Base-by-base conservation (phyloP, 2,113 vertebrate genomes). In the Amphiprion percula region DNA sequence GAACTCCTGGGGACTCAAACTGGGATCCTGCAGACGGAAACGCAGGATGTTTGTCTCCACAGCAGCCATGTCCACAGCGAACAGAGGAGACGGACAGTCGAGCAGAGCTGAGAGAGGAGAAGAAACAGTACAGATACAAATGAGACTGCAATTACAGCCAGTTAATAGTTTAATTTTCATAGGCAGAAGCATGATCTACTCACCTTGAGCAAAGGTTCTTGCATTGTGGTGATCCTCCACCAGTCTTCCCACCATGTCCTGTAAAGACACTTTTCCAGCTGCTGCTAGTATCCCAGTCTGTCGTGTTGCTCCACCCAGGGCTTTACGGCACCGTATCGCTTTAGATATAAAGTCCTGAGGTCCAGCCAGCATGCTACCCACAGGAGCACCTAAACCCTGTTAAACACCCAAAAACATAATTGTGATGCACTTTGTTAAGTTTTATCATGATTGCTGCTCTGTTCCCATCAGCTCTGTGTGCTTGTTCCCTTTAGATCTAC, bases 11-110 rank as follows among this genome's bases (percentile, higher is more conserved):
- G 96, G 91, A 15, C 79, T 90, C 4, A 84, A 73, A 37, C 83
- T 70, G 0, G 58, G 39, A 24, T 80, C 90, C 4, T 10, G 52
- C 1, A 92, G 0, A 4, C 4, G 1, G 67, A 96, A 92, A 67
- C 95, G 89, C 81, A 96, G 77, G 0, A 96, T 95, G 92, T 97
- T 96, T 7, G 96, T 97, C 86, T 97, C 96, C 89, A 97, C 94
- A 0, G 85, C 26, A 0, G 79, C 44, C 19, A 94, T 86, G 75
- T 86, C 89, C 11, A 96, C 59, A 0, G 91, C 75, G 33, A 94
- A 97, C 12, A 97, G 2, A 0, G 93, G 79, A 0, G 92, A 93
- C 1, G 89, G 79, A 74, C 93, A 89, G 21, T 83, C 65, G 1
- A 86, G 68, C 52, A 95, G 80, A 63, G 90, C 94, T 95, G 74